These are phyloP conservation scores for Clusia tigrina DNA, from an alignment of 2,888 invertebrate genomes.

Conservation along the genomic window DNA sequence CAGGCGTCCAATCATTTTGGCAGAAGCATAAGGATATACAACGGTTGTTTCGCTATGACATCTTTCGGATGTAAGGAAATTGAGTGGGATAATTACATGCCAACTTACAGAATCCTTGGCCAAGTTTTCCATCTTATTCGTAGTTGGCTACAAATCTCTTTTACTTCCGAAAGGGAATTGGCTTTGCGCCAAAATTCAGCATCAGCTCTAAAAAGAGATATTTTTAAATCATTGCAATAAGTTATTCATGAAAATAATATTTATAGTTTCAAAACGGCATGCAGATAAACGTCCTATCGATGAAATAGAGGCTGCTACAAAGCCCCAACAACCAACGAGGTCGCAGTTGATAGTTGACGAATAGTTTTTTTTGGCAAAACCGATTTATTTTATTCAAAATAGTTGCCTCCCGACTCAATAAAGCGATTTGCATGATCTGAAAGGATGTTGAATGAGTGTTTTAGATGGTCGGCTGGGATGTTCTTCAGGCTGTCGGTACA, in stretches of 20 bases:
- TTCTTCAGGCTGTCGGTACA: too few species aligned
- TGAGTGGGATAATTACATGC: slow-evolving; percentile 12
- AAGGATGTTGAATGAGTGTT: too few species aligned
- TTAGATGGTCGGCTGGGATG: too few species aligned
- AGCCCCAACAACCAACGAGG: slow-evolving; percentile 12
- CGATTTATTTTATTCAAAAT: too few species aligned
- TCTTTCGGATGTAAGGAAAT: slow-evolving; percentile 21
- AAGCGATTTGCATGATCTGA: too few species aligned
- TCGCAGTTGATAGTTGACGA: too few species aligned
- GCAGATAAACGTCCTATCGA: neutral
- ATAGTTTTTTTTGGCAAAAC: too few species aligned
- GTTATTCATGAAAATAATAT: slow-evolving; percentile 12
- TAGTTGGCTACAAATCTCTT: slow-evolving; percentile 16
- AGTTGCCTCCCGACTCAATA: too few species aligned
- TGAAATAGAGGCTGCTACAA: slow-evolving; percentile 6
- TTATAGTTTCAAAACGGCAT: slow-evolving; percentile 15
- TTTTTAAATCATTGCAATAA: slow-evolving; percentile 12
- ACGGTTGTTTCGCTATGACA: slow-evolving; percentile 22
- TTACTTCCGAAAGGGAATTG: slow-evolving; percentile 12
- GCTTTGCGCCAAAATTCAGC: neutral
- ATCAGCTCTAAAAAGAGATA: neutral
- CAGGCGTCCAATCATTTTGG: slow-evolving; percentile 12
- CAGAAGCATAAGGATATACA: slow-evolving; percentile 17
- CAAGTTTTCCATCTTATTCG: slow-evolving; percentile 8
- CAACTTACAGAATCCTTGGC: slow-evolving; percentile 15